Conservation (phyloP, 2,113 vertebrate species). For the Malurus elegans region DNA sequence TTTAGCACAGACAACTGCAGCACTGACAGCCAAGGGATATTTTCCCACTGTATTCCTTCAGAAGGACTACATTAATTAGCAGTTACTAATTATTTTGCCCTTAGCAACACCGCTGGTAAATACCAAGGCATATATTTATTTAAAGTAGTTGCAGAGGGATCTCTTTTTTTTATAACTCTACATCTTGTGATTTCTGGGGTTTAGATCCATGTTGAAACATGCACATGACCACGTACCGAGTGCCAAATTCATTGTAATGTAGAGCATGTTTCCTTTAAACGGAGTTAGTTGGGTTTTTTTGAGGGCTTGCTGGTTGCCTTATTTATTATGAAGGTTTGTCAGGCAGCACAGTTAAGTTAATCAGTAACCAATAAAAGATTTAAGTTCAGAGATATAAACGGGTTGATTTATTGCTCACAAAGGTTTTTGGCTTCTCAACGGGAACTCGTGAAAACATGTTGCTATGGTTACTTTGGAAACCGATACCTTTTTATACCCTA, state of each 20-base stretch:
- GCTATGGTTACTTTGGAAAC: conserved; percentile 50
- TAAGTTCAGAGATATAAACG: conserved; percentile 58
- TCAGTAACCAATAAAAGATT: conserved; percentile 72
- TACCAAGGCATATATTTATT: conserved; percentile 60
- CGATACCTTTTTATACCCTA: background rate
- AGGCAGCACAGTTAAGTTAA: conserved; percentile 62
- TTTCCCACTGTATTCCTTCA: background rate
- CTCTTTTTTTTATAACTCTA: conserved; percentile 36
- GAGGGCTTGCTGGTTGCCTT: conserved; percentile 53
- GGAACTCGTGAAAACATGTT: conserved; percentile 51
- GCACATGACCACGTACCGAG: conserved; percentile 57
- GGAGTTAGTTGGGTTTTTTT: conserved; percentile 56
- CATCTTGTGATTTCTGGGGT: conserved; percentile 57
- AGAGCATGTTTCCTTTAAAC: conserved; percentile 64
- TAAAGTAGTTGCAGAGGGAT: conserved; percentile 56
- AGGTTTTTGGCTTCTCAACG: conserved; percentile 48
- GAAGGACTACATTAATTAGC: conserved; percentile 8
- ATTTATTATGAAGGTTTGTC: conserved; percentile 68
- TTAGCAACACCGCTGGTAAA: conserved; percentile 18
- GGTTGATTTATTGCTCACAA: conserved; percentile 53
- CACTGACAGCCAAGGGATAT: background rate
- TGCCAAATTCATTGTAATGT: conserved; percentile 59
- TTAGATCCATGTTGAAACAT: conserved; percentile 66
- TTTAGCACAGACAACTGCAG: background rate
- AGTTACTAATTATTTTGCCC: conserved; percentile 34